These are phyloP conservation scores for Dendroctonus ponderosae DNA, from an alignment of 1,140 invertebrate species.

Conservation along the genomic window DNA sequence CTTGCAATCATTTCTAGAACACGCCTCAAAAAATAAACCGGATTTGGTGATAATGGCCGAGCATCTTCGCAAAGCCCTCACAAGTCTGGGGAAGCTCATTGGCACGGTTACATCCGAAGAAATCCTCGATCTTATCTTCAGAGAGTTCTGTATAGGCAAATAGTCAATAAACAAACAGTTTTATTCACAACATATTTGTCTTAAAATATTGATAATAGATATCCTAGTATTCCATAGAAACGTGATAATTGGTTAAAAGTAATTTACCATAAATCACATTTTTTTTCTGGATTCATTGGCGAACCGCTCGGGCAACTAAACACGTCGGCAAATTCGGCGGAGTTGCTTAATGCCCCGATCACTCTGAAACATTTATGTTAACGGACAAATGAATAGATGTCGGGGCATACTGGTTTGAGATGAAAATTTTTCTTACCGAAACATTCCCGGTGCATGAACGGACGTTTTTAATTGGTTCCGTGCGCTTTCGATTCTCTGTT, in stretches of 20 bases:
- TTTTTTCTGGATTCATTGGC: constrained; percentile 76
- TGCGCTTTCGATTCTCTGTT: constrained; percentile 79
- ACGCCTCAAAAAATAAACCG: constrained; percentile 40
- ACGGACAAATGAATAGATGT: no score
- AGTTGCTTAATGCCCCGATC: constrained; percentile 80
- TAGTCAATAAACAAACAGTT: constrained; percentile 51
- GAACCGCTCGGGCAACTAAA: constrained; percentile 66
- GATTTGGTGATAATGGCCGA: constrained; percentile 70
- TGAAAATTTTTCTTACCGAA: constrained; percentile 51
- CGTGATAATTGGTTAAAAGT: constrained; percentile 7
- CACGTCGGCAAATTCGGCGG: constrained; percentile 70
- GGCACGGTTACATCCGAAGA: constrained; percentile 75
- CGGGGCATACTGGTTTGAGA: background rate
- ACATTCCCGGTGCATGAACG: constrained; percentile 81
- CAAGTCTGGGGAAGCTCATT: constrained; percentile 72
- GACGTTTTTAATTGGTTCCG: constrained; percentile 73
- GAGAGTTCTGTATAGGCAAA: constrained; percentile 86
- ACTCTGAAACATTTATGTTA: constrained; percentile 53
- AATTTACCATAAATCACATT: constrained; percentile 76
- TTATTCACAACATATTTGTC: constrained; percentile 14
- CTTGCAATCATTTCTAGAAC: constrained; percentile 56
- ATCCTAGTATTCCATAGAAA: constrained; percentile 15
- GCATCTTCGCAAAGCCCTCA: constrained; percentile 63
- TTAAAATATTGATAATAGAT: constrained; percentile 21
- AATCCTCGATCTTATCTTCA: constrained; percentile 81